Base-by-base conservation (phyloP, 2,113 vertebrate species). In the Eretmochelys imbricata region DNA sequence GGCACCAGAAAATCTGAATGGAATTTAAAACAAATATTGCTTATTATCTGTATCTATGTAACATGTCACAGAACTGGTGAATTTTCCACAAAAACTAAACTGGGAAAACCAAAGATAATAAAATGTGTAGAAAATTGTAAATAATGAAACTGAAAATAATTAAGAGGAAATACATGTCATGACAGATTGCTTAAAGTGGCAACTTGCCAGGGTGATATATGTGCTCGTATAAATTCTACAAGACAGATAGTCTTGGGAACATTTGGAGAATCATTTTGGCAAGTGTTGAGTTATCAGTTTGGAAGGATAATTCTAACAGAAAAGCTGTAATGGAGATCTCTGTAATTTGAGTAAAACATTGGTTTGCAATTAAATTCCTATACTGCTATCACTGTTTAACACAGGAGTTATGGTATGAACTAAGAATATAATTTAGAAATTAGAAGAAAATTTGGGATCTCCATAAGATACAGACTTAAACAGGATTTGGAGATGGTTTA, bases 401-500 rank as follows among this genome's bases (percentile, higher is more conserved):
- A 57, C 2, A 35, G 24, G 25, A 90, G 2, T 80, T 69, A 84
- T 1, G 24, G 35, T 5, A 84, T 1, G 90, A 54, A 57, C 5
- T 54, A 80, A 3, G 87, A 81, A 35, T 0, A 1, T 48, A 88
- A 80, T 12, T 35, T 83, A 50, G 25, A 87, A 46, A 76, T 48
- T 19, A 59, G 10, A 75, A 83, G 85, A 72, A n/a, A 8, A 65
- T 9, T 9, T 90, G 62, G 24, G 62, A 89, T 6, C 14, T 48
- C 7, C 10, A 84, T 69, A 3, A 1, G 38, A 80, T 0, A 0
- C 75, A 16, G 83, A 16, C 48, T 89, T 72, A 3, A 19, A 17
- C 83, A 49, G 8, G 12, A 87, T 57, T 14, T 57, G 54, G 46
- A 89, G 38, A 76, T 69, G 62, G 62, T n/a, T 65, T n/a, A n/a